Base-by-base conservation (phyloP, 2,888 invertebrate species). In the Ypsolopha sequella region DNA sequence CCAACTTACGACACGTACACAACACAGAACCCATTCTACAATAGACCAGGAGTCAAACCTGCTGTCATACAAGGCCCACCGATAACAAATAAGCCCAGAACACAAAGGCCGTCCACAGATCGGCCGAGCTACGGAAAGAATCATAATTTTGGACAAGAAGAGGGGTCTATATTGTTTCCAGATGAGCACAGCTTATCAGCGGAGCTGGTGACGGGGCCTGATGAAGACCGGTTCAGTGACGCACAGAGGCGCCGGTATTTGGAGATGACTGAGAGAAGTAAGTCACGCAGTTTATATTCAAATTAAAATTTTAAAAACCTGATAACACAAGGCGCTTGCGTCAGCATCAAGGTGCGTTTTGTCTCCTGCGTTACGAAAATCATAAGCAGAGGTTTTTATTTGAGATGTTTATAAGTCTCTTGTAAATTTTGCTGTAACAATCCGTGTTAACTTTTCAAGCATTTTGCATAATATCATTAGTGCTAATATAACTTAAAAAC, bases 261-360 rank as follows among this genome's bases (percentile, higher is more conserved):
- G 0, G 72, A 77, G n/a, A 48, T 76, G 2, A 67, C 76, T 35
- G 84, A 84, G 38, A 68, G 60, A 54, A 79, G 84, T 84, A 56
- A 77, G 81, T 76, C 35, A 38, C 8, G n/a, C n/a, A n/a, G n/a
- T n/a, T n/a, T n/a, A n/a, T 24, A 24, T 24, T 24, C 4, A 24
- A 24, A 24, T 24, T 24, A 3, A 24, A 24, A n/a, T n/a, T n/a
- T n/a, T n/a, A n/a, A n/a, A n/a, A n/a, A n/a, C n/a, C n/a, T n/a
- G n/a, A n/a, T n/a, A n/a, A n/a, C n/a, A n/a, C n/a, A n/a, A n/a
- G n/a, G n/a, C n/a, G n/a, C n/a, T n/a, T n/a, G n/a, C n/a, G n/a
- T n/a, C n/a, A n/a, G n/a, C n/a, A n/a, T n/a, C n/a, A n/a, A n/a
- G n/a, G n/a, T n/a, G n/a, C n/a, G n/a, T n/a, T n/a, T n/a, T n/a